Percentiles rank a stretch among this genome's conserved stretches.
These are phyloP conservation scores for Drosophila mercatorum DNA, from an alignment of 2,888 invertebrate species.

Conservation along the genomic window DNA sequence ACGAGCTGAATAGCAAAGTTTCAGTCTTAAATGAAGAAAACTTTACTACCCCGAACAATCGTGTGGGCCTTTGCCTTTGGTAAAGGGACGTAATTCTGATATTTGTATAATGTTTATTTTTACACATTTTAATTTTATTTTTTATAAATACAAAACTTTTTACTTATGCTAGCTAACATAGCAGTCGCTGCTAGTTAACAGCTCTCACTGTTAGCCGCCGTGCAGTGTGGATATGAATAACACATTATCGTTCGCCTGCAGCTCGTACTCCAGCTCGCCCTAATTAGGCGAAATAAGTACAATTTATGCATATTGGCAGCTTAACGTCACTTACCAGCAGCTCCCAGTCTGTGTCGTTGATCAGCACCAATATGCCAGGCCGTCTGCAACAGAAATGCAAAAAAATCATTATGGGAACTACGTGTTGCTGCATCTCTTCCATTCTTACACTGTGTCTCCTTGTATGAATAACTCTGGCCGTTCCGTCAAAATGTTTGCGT, in stretches of 20 bases:
- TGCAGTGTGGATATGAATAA: slow-evolving; percentile 94
- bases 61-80: slow-evolving; percentile 75
- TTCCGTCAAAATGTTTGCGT: slow-evolving; percentile 92
- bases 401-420: background rate
- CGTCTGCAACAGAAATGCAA: slow-evolving; percentile 83
- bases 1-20: rapidly evolving
- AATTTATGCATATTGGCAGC: too few species aligned
- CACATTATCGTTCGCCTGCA: slow-evolving; percentile 89
- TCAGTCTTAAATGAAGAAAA: slow-evolving; percentile 56
- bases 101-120: slow-evolving; percentile 26
- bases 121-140: slow-evolving; percentile 13
- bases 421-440: background rate
- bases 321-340: slow-evolving; percentile 86
- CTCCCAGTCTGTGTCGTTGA: slow-evolving; percentile 99
- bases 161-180: slow-evolving; percentile 1
- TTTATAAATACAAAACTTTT: slow-evolving; percentile 13
- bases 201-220: slow-evolving; percentile 87
- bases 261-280: slow-evolving; percentile 89
- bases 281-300: slow-evolving; percentile 69
- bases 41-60: slow-evolving; percentile 69
- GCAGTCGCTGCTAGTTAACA: background rate
- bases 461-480: slow-evolving; percentile 90
- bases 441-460: slow-evolving; percentile 84
- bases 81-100: slow-evolving; percentile 79
- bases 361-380: slow-evolving; percentile 96